Evolutionary conservation across 2,888 invertebrate species (phyloP).

Genomic region (Cybosia mesomella): DNA sequence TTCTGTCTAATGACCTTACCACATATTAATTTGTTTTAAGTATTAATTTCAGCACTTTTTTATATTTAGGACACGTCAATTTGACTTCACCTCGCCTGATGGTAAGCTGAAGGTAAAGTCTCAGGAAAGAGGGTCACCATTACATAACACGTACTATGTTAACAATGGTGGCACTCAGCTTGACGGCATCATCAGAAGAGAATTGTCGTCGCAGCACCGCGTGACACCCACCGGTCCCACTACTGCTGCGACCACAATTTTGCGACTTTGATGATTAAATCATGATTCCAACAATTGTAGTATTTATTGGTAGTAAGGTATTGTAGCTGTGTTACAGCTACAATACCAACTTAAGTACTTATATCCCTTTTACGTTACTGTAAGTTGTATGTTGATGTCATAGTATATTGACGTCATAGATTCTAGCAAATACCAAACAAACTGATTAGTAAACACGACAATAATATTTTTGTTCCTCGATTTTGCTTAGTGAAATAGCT

Average conservation of each 20-base stretch:
- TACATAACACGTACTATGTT: too few species aligned
- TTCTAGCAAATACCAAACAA: neutral
- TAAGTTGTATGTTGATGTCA: neutral
- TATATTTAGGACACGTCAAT: too few species aligned
- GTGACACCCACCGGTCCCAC: too few species aligned
- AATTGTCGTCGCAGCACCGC: too few species aligned
- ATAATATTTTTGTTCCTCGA: neutral
- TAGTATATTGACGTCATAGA: neutral
- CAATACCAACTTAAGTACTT: neutral
- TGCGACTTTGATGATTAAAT: constrained; percentile 3
- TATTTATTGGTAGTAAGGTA: too few species aligned
- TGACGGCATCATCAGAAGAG: too few species aligned
- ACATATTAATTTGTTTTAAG: neutral
- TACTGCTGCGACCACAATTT: too few species aligned
- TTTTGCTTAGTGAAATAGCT: neutral
- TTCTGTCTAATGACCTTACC: neutral
- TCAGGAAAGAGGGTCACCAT: too few species aligned
- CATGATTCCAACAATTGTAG: neutral
- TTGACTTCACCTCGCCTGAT: too few species aligned
- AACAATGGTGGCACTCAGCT: too few species aligned
- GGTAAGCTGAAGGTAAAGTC: too few species aligned
- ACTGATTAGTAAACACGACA: neutral
- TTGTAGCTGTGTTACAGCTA: neutral
- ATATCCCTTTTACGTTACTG: neutral
- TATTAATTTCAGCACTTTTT: constrained; percentile 7